Evolutionary conservation across 2,888 invertebrate species (phyloP), one percentile per base, ranked within the genome.

Genomic region (Cataglyphis cursor): DNA sequence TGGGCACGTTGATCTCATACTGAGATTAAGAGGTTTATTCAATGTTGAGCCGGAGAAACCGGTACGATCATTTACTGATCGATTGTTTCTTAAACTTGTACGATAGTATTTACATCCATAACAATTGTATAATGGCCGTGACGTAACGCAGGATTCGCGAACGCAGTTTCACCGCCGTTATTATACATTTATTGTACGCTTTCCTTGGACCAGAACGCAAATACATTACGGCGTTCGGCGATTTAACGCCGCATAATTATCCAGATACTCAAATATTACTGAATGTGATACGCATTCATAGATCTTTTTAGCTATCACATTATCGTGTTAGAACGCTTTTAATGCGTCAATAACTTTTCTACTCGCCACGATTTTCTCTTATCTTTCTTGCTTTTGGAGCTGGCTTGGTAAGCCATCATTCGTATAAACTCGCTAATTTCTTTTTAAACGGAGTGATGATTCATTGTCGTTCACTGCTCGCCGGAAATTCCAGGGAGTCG

Each of bases 11-110:
- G 59, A 80, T 80, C 78, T 80, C 44, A 62, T 65, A 66, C n/a
- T 24, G 24, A 68, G 21, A 9, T 74, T 62, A 75, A 38, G 41
- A 82, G 81, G 65, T 87, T 85, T 81, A 87, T 88, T 84, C 72
- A 87, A 82, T 75, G 81, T 75, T 73, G 76, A 81, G 21, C 62
- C 72, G 78, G 72, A 18, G 21, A 10, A 21, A 70, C 59, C 78
- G 57, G 59, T 41, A 44, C 72, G 72, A 72, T 80, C 59, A 44
- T 80, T 70, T 21, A 54, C 12, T 72, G 72, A 72, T 72, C 78
- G 44, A 59, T 59, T 72, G 78, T 80, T 80, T 80, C 35, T 81
- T 62, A 28, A 62, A 62, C 73, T 73, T 81, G 48, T 81, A 81
- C 9, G 38, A 80, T 70, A 72, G 51, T 5, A 57, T 80, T 70